Conservation (phyloP, 2,113 vertebrate genomes). For the Cacatua alba region DNA sequence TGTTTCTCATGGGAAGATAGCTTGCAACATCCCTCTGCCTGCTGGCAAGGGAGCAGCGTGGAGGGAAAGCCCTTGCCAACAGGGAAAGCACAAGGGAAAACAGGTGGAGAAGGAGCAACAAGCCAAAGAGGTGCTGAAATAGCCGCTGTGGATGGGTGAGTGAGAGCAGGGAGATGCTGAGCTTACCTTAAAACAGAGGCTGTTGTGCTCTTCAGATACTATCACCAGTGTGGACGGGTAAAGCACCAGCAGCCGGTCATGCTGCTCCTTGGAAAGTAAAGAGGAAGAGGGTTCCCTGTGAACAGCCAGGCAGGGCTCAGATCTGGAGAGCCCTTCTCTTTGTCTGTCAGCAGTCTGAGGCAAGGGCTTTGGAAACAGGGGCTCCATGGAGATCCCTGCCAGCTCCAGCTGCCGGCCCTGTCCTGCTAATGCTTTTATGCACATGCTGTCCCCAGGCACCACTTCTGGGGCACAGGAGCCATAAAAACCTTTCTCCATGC, state of each 20-base stretch:
- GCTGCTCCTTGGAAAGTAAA: conserved; percentile 80
- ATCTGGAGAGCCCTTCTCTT: not conserved
- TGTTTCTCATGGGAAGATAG: conserved; percentile 27
- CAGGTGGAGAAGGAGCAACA: not conserved
- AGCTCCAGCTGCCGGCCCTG: not conserved
- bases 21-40: not conserved
- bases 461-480: not conserved
- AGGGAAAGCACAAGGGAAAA: not conserved
- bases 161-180: not conserved
- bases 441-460: not conserved
- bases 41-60: not conserved
- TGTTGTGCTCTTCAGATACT: conserved; percentile 82
- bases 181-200: conserved; percentile 90
- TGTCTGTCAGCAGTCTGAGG: not conserved
- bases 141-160: not conserved
- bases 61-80: not conserved
- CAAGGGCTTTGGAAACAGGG: not conserved
- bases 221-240: conserved; percentile 91
- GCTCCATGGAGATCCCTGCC: not conserved
- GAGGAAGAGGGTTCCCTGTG: not conserved
- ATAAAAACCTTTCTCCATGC: not conserved
- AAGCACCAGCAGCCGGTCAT: conserved; percentile 87
- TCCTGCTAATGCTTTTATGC: not conserved
- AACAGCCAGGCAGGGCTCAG: not conserved
- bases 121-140: not conserved